phyloP scores from a whole-genome alignment of 2,113 vertebrate species.

The Oncorhynchus kisutch region DNA sequence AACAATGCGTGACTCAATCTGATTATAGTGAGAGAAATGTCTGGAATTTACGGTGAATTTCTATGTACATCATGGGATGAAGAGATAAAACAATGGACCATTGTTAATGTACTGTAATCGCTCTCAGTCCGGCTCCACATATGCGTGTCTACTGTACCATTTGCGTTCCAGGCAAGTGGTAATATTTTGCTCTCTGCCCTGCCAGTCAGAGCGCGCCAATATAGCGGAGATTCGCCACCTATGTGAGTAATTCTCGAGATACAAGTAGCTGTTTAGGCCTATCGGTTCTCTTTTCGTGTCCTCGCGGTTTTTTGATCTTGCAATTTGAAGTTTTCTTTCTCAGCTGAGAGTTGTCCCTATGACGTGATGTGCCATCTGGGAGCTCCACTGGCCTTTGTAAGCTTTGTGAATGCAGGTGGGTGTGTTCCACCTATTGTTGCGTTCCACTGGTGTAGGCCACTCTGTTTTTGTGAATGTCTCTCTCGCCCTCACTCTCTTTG shows the following conservation, averaged over 20 bases:
- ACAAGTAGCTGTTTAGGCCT: not conserved
- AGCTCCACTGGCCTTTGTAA: conserved; percentile 19
- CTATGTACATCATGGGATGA: conserved; percentile 5
- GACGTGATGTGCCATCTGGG: conserved; percentile 17
- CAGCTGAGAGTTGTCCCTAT: conserved; percentile 10
- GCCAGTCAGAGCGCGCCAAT: not conserved
- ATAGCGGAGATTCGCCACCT: no score
- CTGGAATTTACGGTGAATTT: conserved; percentile 29
- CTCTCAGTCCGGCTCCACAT: not conserved
- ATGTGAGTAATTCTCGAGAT: not conserved
- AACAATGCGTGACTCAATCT: not conserved
- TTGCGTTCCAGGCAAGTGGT: not conserved
- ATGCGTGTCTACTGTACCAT: not conserved
- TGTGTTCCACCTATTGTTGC: not conserved
- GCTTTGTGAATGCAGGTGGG: conserved; percentile 23
- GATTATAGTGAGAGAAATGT: conserved; percentile 16
- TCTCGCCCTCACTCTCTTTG: conserved; percentile 1
- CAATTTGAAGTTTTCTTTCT: conserved; percentile 9
- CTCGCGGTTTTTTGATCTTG: conserved; percentile 6
- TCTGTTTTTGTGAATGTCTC: not conserved
- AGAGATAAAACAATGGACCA: conserved; percentile 29
- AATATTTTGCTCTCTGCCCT: not conserved
- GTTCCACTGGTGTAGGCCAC: conserved; percentile 10
- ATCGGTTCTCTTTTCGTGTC: not conserved
- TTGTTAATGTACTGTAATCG: conserved; percentile 15